Evolutionary conservation across 1,140 invertebrate genomes (phyloP).

Genomic region (Tetramorium simillimum): DNA sequence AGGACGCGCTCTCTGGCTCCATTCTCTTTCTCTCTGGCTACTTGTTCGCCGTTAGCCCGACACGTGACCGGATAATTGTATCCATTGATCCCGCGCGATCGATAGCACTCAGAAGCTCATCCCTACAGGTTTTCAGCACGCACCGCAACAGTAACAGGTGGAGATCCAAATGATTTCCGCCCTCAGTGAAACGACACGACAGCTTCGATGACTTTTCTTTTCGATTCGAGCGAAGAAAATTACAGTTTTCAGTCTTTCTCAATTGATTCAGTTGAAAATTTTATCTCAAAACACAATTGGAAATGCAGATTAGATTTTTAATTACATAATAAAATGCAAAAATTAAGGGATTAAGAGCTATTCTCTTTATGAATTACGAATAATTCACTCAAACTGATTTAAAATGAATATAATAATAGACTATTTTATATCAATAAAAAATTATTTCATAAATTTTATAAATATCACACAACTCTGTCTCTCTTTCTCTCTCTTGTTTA

Average conservation of each 20-base stretch:
- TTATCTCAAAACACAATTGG: background rate
- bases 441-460: background rate
- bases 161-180: conserved; percentile 12
- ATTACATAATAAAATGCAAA: background rate
- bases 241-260: background rate
- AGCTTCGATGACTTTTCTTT: background rate
- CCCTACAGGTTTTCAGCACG: conserved; percentile 55
- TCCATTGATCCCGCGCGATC: conserved; percentile 71
- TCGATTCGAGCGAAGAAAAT: background rate
- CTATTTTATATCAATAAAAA: too few relatives aligned
- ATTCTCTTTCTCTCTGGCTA: conserved; percentile 46
- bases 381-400: background rate
- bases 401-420: background rate
- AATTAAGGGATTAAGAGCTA: background rate
- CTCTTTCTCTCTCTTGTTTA: background rate
- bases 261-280: background rate
- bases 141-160: conserved; percentile 50
- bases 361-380: background rate
- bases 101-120: conserved; percentile 55
- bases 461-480: background rate
- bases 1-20: conserved; percentile 67
- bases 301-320: background rate
- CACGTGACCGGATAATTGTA: conserved; percentile 81
- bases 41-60: conserved; percentile 59
- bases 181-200: background rate